Evolutionary conservation across 1,140 invertebrate genomes (phyloP), one percentile per base, ranked within the genome.

Genomic region (Scaptomyza pallida): DNA sequence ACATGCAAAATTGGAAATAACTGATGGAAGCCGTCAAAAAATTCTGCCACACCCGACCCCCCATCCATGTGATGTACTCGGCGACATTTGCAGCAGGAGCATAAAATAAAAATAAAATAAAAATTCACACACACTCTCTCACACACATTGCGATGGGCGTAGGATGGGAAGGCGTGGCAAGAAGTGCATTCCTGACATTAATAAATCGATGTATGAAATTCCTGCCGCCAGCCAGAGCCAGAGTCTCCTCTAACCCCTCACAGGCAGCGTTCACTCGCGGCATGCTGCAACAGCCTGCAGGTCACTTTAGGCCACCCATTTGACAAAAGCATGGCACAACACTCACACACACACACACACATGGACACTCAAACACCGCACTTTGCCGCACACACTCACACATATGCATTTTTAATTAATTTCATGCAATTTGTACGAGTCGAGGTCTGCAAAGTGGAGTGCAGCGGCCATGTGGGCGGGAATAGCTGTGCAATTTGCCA

Each of bases 1-100:
- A 78, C 77, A 88, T 77, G 64, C 68, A 71, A 85, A 85, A 85
- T 85, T 77, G 82, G 70, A 86, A 86, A 86, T 77, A 86, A 86
- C 77, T 86, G 81, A 86, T 86, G 81, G 82, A 86, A 78, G 73
- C 81, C 77, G 74, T 86, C 81, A 86, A 86, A 86, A 83, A 83
- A 81, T 64, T 65, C 64, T 76, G 81, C 72, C 72, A 63, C 67
- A 63, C 17, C 10, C n/a, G 9, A 13, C 23, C 63, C 5, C 35
- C 16, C 21, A 9, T 5, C 45, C 16, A 54, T 44, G 57, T 62
- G 64, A 62, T 47, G 47, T 48, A 54, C 40, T 41, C 54, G 50
- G 78, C 73, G 74, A 74, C 74, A 78, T 74, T 81, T 64, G 48
- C 48, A 44, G 26, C 47, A 44, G 44, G 26, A 30, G 26, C 26